phyloP scores from a whole-genome alignment of 1,140 invertebrate genomes.

The Drosophila nebulosa region DNA sequence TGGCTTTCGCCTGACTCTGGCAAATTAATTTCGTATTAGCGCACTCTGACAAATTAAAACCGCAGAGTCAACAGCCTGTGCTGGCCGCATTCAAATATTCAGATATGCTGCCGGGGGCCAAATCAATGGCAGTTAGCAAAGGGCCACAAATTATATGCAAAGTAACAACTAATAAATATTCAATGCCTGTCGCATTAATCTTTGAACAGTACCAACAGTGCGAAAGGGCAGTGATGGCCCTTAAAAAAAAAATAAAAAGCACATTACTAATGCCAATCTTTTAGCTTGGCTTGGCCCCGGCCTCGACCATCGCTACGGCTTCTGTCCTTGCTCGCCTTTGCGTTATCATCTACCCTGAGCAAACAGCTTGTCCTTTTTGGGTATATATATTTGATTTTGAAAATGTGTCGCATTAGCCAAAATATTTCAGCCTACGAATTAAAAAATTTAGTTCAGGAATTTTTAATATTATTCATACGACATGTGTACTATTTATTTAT shows the following conservation, averaged over 20 bases:
- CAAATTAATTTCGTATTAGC: slow-evolving; percentile 78
- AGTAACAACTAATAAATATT: slow-evolving; percentile 78
- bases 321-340: not conserved
- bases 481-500: too few relatives aligned
- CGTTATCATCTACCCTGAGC: not conserved
- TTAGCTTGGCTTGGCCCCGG: slow-evolving; percentile 35
- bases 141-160: slow-evolving; percentile 74
- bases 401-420: not conserved
- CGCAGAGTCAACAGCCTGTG: slow-evolving; percentile 67
- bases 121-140: slow-evolving; percentile 61
- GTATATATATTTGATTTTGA: slow-evolving; percentile 29
- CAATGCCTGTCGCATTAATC: slow-evolving; percentile 77
- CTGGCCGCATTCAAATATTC: slow-evolving; percentile 49
- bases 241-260: slow-evolving; percentile 36
- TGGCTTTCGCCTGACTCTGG: slow-evolving; percentile 22
- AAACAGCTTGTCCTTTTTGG: slow-evolving; percentile 6
- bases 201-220: slow-evolving; percentile 66
- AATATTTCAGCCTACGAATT: not conserved
- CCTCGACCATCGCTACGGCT: not conserved
- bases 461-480: too few relatives aligned
- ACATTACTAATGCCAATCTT: slow-evolving; percentile 76
- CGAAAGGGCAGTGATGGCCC: slow-evolving; percentile 33
- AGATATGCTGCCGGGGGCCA: slow-evolving; percentile 43
- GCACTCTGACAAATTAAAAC: slow-evolving; percentile 78
- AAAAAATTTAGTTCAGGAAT: too few relatives aligned